A percentile compares a stretch with the other conserved stretches of the same genome.
Evolutionary conservation across 2,888 invertebrate species (phyloP).

Genomic region (Hipparchia sbordonii): DNA sequence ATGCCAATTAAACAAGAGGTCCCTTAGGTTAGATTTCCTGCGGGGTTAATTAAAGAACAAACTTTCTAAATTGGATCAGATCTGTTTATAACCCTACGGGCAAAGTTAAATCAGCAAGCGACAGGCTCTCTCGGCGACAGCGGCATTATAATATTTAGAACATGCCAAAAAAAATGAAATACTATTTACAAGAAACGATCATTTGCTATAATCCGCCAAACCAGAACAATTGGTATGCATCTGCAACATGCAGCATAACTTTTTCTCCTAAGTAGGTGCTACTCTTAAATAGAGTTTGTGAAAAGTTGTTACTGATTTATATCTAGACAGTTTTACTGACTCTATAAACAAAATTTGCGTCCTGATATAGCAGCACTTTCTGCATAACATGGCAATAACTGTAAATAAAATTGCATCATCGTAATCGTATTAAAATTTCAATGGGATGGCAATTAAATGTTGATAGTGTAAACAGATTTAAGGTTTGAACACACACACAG

Average conservation of each 20-base stretch:
- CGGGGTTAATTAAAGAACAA: constrained; percentile 2
- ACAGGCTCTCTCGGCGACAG: not conserved
- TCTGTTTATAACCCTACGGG: not conserved
- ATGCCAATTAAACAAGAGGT: not conserved
- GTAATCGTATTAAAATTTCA: constrained; percentile 62
- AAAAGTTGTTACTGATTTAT: not conserved
- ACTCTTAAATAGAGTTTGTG: too few relatives aligned
- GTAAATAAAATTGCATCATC: constrained; percentile 61
- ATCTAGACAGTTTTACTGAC: constrained; percentile 7
- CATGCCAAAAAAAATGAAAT: not conserved
- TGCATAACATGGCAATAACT: constrained; percentile 50
- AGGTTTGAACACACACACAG: constrained; percentile 27
- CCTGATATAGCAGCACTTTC: constrained; percentile 48
- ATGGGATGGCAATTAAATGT: constrained; percentile 63
- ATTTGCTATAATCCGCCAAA: not conserved
- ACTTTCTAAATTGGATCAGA: constrained; percentile 3
- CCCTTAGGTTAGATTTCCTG: constrained; percentile 6
- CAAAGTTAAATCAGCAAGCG: not conserved
- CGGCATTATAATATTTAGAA: not conserved
- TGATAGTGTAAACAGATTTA: constrained; percentile 61
- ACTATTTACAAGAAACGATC: not conserved
- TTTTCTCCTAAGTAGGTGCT: too few relatives aligned
- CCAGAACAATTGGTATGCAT: too few relatives aligned
- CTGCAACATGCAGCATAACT: too few relatives aligned
- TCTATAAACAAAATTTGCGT: constrained; percentile 1